A percentile compares a stretch with the other conserved stretches of the same genome.
Evolutionary conservation across 2,888 invertebrate genomes (phyloP).

Genomic region (Sminthurinus aureus): DNA sequence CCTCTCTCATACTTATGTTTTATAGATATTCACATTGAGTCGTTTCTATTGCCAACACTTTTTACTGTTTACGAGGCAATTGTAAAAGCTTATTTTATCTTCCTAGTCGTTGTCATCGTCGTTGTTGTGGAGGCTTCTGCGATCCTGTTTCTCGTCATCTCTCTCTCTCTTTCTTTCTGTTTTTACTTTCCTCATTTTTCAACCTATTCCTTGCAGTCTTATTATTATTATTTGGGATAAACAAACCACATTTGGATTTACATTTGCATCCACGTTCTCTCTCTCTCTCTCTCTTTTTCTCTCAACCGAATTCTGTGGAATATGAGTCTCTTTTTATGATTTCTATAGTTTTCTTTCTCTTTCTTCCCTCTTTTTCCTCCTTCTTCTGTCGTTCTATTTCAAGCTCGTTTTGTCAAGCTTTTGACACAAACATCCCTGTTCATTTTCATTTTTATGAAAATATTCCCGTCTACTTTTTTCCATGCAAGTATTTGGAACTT

Average conservation of each 20-base stretch:
- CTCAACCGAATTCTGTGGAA: not conserved
- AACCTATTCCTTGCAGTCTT: not conserved
- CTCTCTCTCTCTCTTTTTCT: not conserved
- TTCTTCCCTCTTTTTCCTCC: no score
- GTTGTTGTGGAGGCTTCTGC: no score
- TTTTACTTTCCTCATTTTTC: not conserved
- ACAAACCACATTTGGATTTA: not conserved
- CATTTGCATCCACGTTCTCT: not conserved
- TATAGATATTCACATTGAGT: conserved; percentile 9
- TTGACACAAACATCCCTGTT: no score
- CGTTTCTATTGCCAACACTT: conserved; percentile 2
- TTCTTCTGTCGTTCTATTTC: no score
- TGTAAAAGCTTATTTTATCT: conserved; percentile 27
- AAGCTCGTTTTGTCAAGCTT: no score
- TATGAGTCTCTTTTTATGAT: no score
- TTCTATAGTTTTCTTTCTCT: no score
- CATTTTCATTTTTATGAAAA: no score
- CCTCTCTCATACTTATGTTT: conserved; percentile 2
- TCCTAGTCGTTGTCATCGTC: not conserved
- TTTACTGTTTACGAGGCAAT: conserved; percentile 22
- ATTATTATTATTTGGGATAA: not conserved
- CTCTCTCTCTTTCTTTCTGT: not conserved
- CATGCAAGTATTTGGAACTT: no score
- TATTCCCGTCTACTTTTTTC: no score
- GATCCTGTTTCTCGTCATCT: not conserved